Evolutionary conservation across 2,888 invertebrate species (phyloP).

Genomic region (Microctonus hyperodae): DNA sequence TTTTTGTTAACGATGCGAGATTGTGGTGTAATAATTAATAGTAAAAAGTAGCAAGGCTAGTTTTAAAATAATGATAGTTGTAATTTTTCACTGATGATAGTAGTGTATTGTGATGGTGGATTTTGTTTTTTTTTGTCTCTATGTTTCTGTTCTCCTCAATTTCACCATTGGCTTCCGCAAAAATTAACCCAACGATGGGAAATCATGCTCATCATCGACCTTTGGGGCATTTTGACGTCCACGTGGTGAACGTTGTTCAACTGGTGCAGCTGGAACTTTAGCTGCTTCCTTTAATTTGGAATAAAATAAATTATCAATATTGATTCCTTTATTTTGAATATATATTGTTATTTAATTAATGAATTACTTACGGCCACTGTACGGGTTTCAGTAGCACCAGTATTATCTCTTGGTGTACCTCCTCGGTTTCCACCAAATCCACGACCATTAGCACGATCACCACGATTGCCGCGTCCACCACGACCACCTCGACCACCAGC

Average conservation of each 20-base stretch:
- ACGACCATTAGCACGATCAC: constrained; percentile 63
- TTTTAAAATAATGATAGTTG: constrained; percentile 42
- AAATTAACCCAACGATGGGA: constrained; percentile 86
- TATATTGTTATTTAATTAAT: background rate
- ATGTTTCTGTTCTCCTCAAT: constrained; percentile 33
- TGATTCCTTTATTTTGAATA: background rate
- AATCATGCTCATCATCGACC: constrained; percentile 95
- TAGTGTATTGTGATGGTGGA: constrained; percentile 46
- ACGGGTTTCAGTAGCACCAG: constrained; percentile 55
- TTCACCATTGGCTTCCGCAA: constrained; percentile 15
- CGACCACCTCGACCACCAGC: constrained; percentile 72
- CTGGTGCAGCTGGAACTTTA: constrained; percentile 34
- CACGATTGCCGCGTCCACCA: constrained; percentile 69
- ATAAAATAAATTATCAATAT: background rate
- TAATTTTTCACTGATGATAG: constrained; percentile 49
- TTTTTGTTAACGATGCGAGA: constrained; percentile 57
- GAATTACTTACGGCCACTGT: constrained; percentile 52
- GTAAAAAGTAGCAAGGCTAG: constrained; percentile 45
- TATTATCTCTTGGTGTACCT: constrained; percentile 53
- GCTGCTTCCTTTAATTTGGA: constrained; percentile 33
- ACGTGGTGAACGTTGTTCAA: constrained; percentile 60
- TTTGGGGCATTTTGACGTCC: constrained; percentile 74
- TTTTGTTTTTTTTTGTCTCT: constrained; percentile 26
- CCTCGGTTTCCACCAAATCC: constrained; percentile 55
- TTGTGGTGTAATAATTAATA: constrained; percentile 51